Evolutionary conservation across 2,113 vertebrate genomes (phyloP).

Genomic region (Nestor notabilis): DNA sequence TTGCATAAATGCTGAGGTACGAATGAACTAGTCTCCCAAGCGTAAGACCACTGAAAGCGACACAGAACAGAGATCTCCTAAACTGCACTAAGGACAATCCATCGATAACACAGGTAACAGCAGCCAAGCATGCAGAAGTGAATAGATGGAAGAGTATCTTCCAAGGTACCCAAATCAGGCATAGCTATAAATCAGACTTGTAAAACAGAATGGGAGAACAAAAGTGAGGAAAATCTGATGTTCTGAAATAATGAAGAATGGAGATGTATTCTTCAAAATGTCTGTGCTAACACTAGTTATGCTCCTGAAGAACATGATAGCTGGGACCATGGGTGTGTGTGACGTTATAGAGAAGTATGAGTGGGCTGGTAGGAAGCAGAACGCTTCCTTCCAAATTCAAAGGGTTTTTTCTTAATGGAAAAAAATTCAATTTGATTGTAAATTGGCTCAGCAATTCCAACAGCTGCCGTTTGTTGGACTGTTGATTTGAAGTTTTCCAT

Average conservation of each 20-base stretch:
- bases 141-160: constrained; percentile 6
- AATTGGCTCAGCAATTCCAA: not conserved
- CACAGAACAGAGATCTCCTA: not conserved
- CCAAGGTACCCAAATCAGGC: not conserved
- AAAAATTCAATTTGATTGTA: not conserved
- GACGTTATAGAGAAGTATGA: not conserved
- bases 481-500: not conserved
- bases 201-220: not conserved
- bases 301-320: not conserved
- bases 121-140: not conserved
- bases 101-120: not conserved
- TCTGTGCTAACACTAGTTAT: not conserved
- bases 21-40: constrained; percentile 25
- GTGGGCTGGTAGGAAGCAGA: not conserved
- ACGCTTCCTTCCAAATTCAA: not conserved
- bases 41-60: constrained; percentile 3
- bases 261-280: not conserved
- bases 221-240: not conserved
- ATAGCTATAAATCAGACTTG: not conserved
- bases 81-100: not conserved
- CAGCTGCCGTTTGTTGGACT: not conserved
- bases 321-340: not conserved
- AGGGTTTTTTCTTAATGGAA: not conserved
- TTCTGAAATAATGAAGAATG: not conserved
- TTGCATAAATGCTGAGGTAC: not conserved